Evolutionary conservation across 2,797 vertebrate genomes (phyloP).

Genomic region (Hybognathus amarus): DNA sequence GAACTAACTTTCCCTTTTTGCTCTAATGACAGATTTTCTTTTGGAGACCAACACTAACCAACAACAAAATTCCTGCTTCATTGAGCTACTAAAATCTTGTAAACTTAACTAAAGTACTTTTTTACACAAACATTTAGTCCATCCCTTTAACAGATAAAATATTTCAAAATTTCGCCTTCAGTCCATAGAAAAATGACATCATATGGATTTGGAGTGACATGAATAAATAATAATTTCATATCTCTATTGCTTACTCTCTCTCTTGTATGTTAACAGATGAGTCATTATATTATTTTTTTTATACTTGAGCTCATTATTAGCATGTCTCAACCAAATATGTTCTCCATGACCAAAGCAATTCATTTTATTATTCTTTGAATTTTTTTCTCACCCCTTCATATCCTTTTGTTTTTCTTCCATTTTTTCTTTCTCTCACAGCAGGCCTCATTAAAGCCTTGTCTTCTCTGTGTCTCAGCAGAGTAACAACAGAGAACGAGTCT

Average conservation of each 20-base stretch:
- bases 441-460: constrained; percentile 33
- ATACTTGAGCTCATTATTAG: constrained; percentile 1
- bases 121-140: neutral
- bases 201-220: neutral
- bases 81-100: neutral
- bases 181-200: neutral
- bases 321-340: neutral
- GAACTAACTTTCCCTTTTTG: neutral
- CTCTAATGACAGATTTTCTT: neutral
- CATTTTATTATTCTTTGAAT: neutral
- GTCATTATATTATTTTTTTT: constrained; percentile 1
- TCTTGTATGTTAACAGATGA: constrained; percentile 30
- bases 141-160: neutral
- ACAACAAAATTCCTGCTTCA: neutral
- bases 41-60: neutral
- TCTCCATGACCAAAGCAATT: constrained; percentile 5
- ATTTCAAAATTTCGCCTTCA: neutral
- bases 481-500: constrained; percentile 31
- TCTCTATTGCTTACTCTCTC: constrained; percentile 4
- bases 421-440: constrained; percentile 13
- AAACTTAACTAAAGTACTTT: neutral
- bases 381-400: neutral
- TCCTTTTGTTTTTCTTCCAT: constrained; percentile 11
- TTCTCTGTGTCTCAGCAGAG: constrained; percentile 20
- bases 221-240: constrained; percentile 12